Evolutionary conservation across 2,113 vertebrate species (phyloP).

Genomic region (Aegotheles bennettii): DNA sequence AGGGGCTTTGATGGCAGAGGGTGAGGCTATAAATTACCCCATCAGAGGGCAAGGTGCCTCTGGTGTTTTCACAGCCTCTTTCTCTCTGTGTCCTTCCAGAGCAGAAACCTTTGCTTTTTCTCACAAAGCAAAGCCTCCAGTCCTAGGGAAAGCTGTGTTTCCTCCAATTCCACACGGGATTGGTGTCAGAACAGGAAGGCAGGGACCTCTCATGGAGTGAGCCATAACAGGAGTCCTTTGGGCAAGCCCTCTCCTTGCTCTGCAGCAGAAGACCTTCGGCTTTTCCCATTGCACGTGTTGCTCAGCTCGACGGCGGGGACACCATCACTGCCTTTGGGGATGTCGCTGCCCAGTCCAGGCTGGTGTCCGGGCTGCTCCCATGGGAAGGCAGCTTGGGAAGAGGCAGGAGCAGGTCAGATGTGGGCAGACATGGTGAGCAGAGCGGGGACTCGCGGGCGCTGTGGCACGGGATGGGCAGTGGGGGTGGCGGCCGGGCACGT

Average conservation of each 20-base stretch:
- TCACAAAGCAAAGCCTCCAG: accelerated
- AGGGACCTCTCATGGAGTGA: background rate
- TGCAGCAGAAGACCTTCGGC: background rate
- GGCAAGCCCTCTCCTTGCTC: background rate
- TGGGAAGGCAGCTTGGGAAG: background rate
- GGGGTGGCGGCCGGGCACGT: accelerated
- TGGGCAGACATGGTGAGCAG: accelerated
- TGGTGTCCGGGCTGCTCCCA: background rate
- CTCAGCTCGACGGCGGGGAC: accelerated
- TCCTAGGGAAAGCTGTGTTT: accelerated
- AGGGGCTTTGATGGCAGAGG: background rate
- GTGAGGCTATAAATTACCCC: background rate
- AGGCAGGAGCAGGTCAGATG: background rate
- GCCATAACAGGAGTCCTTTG: accelerated
- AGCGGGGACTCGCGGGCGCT: accelerated
- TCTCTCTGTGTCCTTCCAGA: background rate
- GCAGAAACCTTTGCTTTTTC: background rate
- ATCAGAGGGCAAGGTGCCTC: accelerated
- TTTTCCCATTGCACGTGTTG: accelerated
- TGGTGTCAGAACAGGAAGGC: accelerated
- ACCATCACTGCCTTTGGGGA: accelerated
- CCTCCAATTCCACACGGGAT: accelerated
- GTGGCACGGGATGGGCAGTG: accelerated
- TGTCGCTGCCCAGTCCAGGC: accelerated
- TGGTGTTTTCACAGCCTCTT: accelerated